Evolutionary conservation across 2,888 invertebrate species (phyloP).

Genomic region (Drosophila borborema): DNA sequence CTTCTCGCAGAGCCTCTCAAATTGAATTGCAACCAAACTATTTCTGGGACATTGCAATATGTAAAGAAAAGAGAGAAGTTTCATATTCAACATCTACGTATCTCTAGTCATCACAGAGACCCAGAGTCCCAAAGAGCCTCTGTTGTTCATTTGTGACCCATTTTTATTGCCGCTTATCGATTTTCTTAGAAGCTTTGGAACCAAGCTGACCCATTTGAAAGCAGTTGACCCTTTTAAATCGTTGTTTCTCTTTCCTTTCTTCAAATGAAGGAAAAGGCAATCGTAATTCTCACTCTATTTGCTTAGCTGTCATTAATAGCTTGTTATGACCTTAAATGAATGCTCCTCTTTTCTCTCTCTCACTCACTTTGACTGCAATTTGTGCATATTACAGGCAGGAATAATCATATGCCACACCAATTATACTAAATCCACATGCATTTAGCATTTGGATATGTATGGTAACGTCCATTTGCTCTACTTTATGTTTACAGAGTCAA

Average conservation of each 20-base stretch:
- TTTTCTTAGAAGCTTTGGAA: constrained; percentile 21
- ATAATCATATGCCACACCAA: constrained; percentile 14
- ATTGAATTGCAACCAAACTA: neutral
- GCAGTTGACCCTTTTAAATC: constrained; percentile 11
- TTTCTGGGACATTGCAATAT: neutral
- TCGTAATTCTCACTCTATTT: constrained; percentile 3
- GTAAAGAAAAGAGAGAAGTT: neutral
- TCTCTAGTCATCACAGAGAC: neutral
- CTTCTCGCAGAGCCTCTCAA: neutral
- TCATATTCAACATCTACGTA: neutral
- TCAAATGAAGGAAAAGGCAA: neutral
- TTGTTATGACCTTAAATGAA: neutral
- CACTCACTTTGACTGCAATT: neutral
- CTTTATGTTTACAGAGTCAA: constrained; percentile 21
- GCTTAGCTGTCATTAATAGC: constrained; percentile 13
- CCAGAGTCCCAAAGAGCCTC: too few relatives aligned
- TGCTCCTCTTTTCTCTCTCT: too few relatives aligned
- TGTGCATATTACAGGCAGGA: neutral
- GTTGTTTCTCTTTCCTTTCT: neutral
- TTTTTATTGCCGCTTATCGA: constrained; percentile 27
- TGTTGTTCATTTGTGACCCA: constrained; percentile 25
- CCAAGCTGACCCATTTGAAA: constrained; percentile 22
- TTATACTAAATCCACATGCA: constrained; percentile 20
- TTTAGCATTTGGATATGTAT: constrained; percentile 3
- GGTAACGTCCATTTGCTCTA: constrained; percentile 5